phyloP scores from a whole-genome alignment of 2,888 invertebrate species.

The Unio pictorum region DNA sequence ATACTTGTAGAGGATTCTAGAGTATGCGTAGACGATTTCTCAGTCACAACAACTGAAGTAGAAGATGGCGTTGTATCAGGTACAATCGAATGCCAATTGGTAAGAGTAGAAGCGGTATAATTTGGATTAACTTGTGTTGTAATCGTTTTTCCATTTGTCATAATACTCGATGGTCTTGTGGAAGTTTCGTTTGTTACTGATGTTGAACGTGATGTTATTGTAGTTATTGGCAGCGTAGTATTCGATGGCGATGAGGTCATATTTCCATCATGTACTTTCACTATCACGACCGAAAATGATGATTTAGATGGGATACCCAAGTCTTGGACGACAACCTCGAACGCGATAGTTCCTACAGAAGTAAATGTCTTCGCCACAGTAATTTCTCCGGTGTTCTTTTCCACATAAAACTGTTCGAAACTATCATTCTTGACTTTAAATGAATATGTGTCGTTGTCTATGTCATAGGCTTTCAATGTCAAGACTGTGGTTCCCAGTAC shows the following conservation, averaged over 20 bases:
- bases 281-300: slow-evolving; percentile 2
- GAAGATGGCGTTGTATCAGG: too few species aligned
- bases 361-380: neutral
- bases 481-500: neutral
- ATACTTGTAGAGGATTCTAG: too few species aligned
- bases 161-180: too few species aligned
- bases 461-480: slow-evolving; percentile 12
- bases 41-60: too few species aligned
- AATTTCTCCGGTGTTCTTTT: slow-evolving; percentile 6
- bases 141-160: too few species aligned
- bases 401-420: slow-evolving; percentile 1
- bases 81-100: too few species aligned
- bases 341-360: neutral
- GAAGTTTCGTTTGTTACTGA: too few species aligned
- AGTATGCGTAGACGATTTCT: too few species aligned
- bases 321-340: slow-evolving; percentile 9
- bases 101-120: too few species aligned
- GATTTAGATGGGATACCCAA: slow-evolving; percentile 17
- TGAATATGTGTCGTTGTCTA: slow-evolving; percentile 9
- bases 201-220: too few species aligned
- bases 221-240: neutral
- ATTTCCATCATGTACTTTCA: slow-evolving; percentile 2
- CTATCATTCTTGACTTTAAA: neutral
- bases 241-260: neutral
- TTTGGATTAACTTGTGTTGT: too few species aligned